Conservation (phyloP, 2,888 invertebrate genomes). For the Elysia crispata region DNA sequence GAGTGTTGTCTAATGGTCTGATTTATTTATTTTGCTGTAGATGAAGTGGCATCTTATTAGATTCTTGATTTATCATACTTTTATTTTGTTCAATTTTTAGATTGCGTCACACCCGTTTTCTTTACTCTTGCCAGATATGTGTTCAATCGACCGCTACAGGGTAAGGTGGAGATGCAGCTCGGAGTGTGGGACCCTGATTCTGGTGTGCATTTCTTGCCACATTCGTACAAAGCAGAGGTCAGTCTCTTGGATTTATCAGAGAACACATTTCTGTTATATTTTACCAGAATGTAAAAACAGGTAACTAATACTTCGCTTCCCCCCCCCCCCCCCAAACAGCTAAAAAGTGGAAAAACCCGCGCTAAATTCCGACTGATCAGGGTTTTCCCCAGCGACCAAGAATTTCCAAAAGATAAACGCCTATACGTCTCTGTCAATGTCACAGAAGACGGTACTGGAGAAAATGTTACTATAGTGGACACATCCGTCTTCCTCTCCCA, state of each 20-base stretch:
- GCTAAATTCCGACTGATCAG: not conserved
- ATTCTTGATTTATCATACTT: too few relatives aligned
- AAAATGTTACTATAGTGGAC: constrained; percentile 32
- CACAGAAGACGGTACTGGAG: constrained; percentile 48
- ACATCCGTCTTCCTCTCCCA: constrained; percentile 47
- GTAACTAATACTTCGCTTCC: too few relatives aligned
- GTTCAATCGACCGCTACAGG: constrained; percentile 38
- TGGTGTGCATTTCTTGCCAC: constrained; percentile 11
- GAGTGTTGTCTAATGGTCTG: too few relatives aligned
- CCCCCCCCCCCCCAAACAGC: too few relatives aligned
- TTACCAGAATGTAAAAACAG: too few relatives aligned
- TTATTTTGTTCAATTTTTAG: too few relatives aligned
- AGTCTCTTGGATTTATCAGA: too few relatives aligned
- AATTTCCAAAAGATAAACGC: constrained; percentile 12
- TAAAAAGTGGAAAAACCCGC: not conserved
- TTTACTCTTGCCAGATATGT: constrained; percentile 42
- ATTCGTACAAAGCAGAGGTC: too few relatives aligned
- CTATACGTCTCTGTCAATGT: constrained; percentile 50
- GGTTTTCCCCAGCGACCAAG: not conserved
- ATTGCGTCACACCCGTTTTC: too few relatives aligned
- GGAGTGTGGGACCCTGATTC: constrained; percentile 28
- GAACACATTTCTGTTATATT: too few relatives aligned
- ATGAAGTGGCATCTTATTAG: too few relatives aligned
- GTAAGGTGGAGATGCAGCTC: constrained; percentile 32
- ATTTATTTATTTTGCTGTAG: too few relatives aligned